Evolutionary conservation across 2,797 vertebrate genomes (phyloP).

Genomic region (Halcyon leucocephala): DNA sequence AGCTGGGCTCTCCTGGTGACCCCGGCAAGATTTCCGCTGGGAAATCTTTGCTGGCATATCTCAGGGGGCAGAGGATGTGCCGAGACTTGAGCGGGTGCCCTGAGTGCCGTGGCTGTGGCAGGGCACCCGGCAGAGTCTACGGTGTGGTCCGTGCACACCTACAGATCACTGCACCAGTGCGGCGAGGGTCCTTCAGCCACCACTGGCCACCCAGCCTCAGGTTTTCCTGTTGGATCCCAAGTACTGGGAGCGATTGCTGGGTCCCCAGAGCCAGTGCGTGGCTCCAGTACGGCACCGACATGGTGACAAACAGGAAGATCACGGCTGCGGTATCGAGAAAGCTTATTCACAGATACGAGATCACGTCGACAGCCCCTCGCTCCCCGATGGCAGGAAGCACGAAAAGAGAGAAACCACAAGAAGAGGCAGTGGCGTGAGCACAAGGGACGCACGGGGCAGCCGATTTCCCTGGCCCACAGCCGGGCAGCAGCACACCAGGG

Average conservation of each 20-base stretch:
- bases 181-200: accelerated
- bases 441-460: neutral
- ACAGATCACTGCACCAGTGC: accelerated
- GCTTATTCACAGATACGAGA: neutral
- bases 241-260: accelerated
- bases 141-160: accelerated
- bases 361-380: neutral
- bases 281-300: neutral
- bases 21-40: accelerated
- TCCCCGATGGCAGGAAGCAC: conserved; percentile 24
- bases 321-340: neutral
- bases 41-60: accelerated
- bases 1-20: neutral
- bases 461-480: neutral
- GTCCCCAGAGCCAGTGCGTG: accelerated
- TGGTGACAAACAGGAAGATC: conserved; percentile 59
- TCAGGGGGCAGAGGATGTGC: accelerated
- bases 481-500: accelerated
- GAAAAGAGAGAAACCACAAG: conserved; percentile 47
- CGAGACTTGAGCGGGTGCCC: accelerated
- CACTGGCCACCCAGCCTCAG: neutral
- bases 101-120: accelerated
- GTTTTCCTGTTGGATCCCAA: accelerated
- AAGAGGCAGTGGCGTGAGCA: neutral
- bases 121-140: accelerated